Base-by-base conservation (phyloP, 2,888 invertebrate genomes). In the Laspeyria flexula region DNA sequence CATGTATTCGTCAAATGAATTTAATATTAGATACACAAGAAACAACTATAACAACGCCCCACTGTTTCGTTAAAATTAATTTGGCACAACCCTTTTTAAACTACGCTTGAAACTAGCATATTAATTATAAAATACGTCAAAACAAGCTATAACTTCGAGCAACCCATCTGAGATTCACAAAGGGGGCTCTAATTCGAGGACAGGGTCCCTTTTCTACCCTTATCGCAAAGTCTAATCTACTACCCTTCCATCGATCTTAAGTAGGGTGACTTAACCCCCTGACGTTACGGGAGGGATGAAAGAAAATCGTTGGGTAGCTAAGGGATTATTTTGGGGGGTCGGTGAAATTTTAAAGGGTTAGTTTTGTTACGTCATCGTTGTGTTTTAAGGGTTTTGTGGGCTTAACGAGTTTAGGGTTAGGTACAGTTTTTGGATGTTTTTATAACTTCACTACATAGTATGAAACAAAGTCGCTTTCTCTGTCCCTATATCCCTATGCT, bases 121-220 rank as follows among this genome's bases (percentile, higher is more conserved):
- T 92, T 91, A 91, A 92, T 92, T 92, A 92, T 87, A 88, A 86
- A 90, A 87, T 77, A 87, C 85, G 91, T 90, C 91, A 91, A 90
- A 90, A 90, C 90, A 91, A 85, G 83, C 82, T 79, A 75, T 79
- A 80, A 88, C 85, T 90, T 89, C 76, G 78, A 74, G 76, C 78
- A 72, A 81, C 85, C 86, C 85, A 86, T 88, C 89, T 88, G 87
- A 89, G 88, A 76, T 67, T 85, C 81, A 80, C 80, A 90, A 86
- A 90, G 89, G 89, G 83, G 63, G 71, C 72, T 84, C 83, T 84
- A 87, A 85, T 85, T 87, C 85, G 77, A 76, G 85, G 83, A 79
- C 77, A 69, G 75, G 77, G 79, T 43, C 55, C 66, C 82, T 81
- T 51, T 77, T 79, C 79, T 74, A 82, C 89, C 89, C 88, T 89